Evolutionary conservation across 2,113 vertebrate genomes (phyloP), one percentile per base, ranked within the genome.

Genomic region (Natator depressus): DNA sequence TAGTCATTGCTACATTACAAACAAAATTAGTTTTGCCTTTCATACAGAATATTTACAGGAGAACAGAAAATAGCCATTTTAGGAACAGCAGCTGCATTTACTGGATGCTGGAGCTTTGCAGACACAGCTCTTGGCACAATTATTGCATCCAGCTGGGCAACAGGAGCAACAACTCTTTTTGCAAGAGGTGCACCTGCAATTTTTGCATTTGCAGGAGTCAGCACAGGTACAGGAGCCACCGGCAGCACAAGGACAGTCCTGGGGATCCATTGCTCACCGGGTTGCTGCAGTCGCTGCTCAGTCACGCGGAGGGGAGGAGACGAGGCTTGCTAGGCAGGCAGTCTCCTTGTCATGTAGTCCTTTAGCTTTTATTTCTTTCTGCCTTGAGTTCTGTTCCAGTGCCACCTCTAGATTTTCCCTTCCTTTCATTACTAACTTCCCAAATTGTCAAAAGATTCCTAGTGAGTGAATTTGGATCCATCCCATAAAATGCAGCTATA

Each of bases 141-240:
- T 99, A 85, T 82, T 97, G 96, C 99, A 99, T 79, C 97, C 98
- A 2, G 89, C 57, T 0, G 99, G 98, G 92, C 99, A 99, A 87
- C 99, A 99, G 9, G 98, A 6, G 62, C 99, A 99, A 97, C 99
- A 99, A 90, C 99, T n/a, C n/a, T n/a, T n/a, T n/a, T n/a, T n/a
- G n/a, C n/a, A n/a, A n/a, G n/a, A n/a, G n/a, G n/a, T n/a, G n/a
- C n/a, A n/a, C n/a, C n/a, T n/a, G n/a, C n/a, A n/a, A n/a, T n/a
- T n/a, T n/a, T n/a, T n/a, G n/a, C n/a, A n/a, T n/a, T n/a, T n/a
- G n/a, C n/a, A n/a, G n/a, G n/a, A n/a, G n/a, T n/a, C n/a, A n/a
- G n/a, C n/a, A n/a, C n/a, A n/a, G n/a, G n/a, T n/a, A n/a, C n/a
- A n/a, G n/a, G n/a, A n/a, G n/a, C n/a, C n/a, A n/a, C n/a, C n/a